A percentile compares a stretch with the other conserved stretches of the same genome.
Conservation (phyloP, 2,113 vertebrate genomes). For the Archocentrus centrarchus region DNA sequence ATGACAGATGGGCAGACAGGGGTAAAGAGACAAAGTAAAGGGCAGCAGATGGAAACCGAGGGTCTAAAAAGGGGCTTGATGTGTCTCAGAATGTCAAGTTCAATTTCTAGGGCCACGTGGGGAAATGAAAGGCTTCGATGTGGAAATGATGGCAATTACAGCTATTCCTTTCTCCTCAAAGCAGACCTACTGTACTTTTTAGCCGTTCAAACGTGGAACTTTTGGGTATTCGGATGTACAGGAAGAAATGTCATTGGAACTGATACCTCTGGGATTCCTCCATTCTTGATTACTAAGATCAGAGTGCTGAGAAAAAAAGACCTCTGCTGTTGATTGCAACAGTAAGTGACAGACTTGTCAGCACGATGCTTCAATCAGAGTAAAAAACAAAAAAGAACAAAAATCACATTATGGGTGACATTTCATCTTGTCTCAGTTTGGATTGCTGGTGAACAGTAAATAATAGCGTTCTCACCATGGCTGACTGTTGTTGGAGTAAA, state of each 20-base stretch:
- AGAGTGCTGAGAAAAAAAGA: conserved; percentile 28
- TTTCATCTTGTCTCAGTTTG: conserved; percentile 51
- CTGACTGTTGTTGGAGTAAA: conserved; percentile 28
- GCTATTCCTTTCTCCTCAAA: conserved; percentile 28
- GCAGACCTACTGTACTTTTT: conserved; percentile 45
- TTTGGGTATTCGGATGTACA: conserved; percentile 44
- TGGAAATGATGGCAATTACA: conserved; percentile 63
- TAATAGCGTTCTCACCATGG: conserved; percentile 22
- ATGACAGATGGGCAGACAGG: conserved; percentile 19
- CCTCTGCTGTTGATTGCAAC: conserved; percentile 33
- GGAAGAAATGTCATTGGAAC: conserved; percentile 23
- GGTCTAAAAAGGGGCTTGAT: conserved; percentile 49
- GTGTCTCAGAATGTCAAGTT: conserved; percentile 60
- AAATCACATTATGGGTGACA: conserved; percentile 56
- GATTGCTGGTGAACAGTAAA: conserved; percentile 51
- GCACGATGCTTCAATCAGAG: conserved; percentile 37
- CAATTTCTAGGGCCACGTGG: conserved; percentile 38
- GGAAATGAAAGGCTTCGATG: conserved; percentile 53
- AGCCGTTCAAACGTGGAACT: conserved; percentile 32
- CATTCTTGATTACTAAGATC: conserved; percentile 54
- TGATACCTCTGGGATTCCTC: conserved; percentile 23
- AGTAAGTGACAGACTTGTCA: conserved; percentile 48
- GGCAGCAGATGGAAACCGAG: conserved; percentile 31
- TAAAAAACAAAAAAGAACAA: background rate
- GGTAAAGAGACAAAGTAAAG: conserved; percentile 33